Evolutionary conservation across 2,797 vertebrate species (phyloP), one percentile per base, ranked within the genome.

Genomic region (Borostomias antarcticus): DNA sequence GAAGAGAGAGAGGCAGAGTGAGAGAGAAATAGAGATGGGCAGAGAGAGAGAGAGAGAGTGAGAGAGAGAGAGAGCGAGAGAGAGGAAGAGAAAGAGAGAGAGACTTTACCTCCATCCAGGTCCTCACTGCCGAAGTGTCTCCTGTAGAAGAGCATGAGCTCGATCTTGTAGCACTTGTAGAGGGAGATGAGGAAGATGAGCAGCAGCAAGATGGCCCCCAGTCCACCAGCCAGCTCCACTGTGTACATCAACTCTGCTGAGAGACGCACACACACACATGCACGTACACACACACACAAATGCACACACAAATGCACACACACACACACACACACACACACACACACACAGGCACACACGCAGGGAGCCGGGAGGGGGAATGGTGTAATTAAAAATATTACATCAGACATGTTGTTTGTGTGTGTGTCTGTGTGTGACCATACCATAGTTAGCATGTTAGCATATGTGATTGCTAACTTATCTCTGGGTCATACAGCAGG

Each of bases 131-230:
- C 97, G 82, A 99, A 99, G 90, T 98, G 93, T 79, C 96, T 95
- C 80, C 96, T 93, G 82, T 99, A 99, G 94, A 97, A 99, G 62
- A 98, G 95, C 95, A 98, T 96, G 80, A 99, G 93, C 89, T 98
- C 97, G 70, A 99, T 98, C 90, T 95, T 97, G 92, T 98, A 98
- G 89, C 96, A 98, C 85, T 98, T 98, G 92, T 98, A 98, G 85
- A 98, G 85, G 83, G 95, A 96, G 82, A 98, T 95, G 91, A 98
- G 91, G 80, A 95, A 95, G 89, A 96, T 92, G 83, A 99, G 95
- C 66, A 99, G 92, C 87, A 99, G 91, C 73, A 98, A 92, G 89
- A 99, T 98, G 69, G 96, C 96, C 84, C 97, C 96, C 77, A 99
- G 95, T 2, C 96, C 97, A 74, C 96, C 96, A 84, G 96, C 96